Evolutionary conservation across 2,797 vertebrate species (phyloP).

Genomic region (Karalla daura): DNA sequence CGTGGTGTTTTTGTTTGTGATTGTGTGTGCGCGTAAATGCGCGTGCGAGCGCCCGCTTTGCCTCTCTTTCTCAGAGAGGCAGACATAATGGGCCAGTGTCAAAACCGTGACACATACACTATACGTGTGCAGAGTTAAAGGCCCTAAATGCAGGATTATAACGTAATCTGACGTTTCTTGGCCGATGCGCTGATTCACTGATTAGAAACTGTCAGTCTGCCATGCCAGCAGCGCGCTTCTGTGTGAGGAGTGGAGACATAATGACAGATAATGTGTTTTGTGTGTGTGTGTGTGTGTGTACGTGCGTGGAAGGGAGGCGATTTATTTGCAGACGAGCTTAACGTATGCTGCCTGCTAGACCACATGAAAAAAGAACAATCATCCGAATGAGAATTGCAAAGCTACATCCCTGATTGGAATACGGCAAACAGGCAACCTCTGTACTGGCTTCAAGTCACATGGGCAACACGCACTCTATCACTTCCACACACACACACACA

Average conservation of each 20-base stretch:
- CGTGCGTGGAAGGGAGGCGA: neutral
- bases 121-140: slow-evolving; percentile 44
- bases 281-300: slow-evolving; percentile 9
- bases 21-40: neutral
- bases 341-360: slow-evolving; percentile 40
- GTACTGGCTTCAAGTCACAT: slow-evolving; percentile 39
- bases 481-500: slow-evolving; percentile 1
- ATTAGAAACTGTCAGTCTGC: slow-evolving; percentile 62
- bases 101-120: slow-evolving; percentile 22
- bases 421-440: slow-evolving; percentile 34
- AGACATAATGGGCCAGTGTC: slow-evolving; percentile 44
- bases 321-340: slow-evolving; percentile 46
- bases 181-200: slow-evolving; percentile 66
- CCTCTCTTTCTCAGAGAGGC: slow-evolving; percentile 16
- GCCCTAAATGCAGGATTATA: slow-evolving; percentile 57
- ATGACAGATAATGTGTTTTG: slow-evolving; percentile 42
- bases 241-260: slow-evolving; percentile 32
- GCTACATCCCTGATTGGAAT: slow-evolving; percentile 61
- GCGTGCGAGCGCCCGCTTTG: slow-evolving; percentile 12
- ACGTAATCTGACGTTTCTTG: slow-evolving; percentile 72
- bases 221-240: slow-evolving; percentile 47
- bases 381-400: slow-evolving; percentile 59
- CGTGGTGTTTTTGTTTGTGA: neutral
- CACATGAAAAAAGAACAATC: slow-evolving; percentile 62
- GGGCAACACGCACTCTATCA: slow-evolving; percentile 5